These are phyloP conservation scores for Schrankia costaestrigalis DNA, from an alignment of 2,888 invertebrate species.

Conservation along the genomic window DNA sequence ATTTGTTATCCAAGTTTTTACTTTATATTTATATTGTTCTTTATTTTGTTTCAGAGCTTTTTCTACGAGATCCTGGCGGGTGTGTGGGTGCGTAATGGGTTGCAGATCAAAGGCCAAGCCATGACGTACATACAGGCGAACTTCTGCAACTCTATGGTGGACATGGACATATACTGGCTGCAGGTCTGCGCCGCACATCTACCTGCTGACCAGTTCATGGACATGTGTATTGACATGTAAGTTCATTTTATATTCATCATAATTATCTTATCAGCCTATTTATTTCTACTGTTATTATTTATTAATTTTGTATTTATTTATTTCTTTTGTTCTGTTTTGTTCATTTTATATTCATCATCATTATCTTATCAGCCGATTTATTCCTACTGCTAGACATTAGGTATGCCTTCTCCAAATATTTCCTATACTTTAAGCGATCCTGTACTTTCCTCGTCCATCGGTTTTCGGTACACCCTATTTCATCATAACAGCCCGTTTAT, in stretches of 20 bases:
- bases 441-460: too few relatives aligned
- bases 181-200: conserved; percentile 96
- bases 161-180: conserved; percentile 96
- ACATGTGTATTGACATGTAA: conserved; percentile 93
- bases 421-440: too few relatives aligned
- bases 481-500: too few relatives aligned
- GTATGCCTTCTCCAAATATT: too few relatives aligned
- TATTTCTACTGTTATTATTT: neutral
- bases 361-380: too few relatives aligned
- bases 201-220: conserved; percentile 91
- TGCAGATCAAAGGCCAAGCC: conserved; percentile 99
- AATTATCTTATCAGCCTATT: neutral
- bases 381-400: too few relatives aligned
- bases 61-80: conserved; percentile 97
- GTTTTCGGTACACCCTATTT: too few relatives aligned
- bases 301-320: neutral
- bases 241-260: too few relatives aligned
- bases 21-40: too few relatives aligned
- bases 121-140: conserved; percentile 99
- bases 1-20: too few relatives aligned
- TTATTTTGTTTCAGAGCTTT: conserved; percentile 86
- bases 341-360: too few relatives aligned
- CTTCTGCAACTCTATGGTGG: conserved; percentile 99
- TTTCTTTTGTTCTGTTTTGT: neutral
- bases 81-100: conserved; percentile 97